Base-by-base conservation (phyloP, 1,140 invertebrate genomes). In the Pseudomyrmex gracilis region DNA sequence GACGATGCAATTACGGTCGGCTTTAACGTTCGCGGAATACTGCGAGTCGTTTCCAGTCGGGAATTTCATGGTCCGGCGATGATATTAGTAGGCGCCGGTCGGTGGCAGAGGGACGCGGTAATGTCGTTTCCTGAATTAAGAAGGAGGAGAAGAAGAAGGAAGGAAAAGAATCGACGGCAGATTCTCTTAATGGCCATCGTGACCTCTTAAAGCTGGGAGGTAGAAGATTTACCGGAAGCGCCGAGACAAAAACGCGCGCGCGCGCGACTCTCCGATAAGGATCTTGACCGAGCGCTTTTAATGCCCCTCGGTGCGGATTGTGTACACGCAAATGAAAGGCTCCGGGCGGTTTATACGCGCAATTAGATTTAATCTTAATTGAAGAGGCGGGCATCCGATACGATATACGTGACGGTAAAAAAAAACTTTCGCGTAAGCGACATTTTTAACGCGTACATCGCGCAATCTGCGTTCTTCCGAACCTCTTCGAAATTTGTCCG, bases 1-100 rank as follows among this genome's bases (percentile, higher is more conserved):
- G 89, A 87, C 90, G 90, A 91, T 92, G 90, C 92, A 93, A 93
- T 93, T 92, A 92, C 89, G 82, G 74, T 5, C 5, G 83, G 77
- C 89, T 90, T 89, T 91, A 93, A 93, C 92, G 90, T 90, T 88
- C 89, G 80, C 83, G 84, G 90, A 93, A 91, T 92, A 90, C 88
- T 76, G 85, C 80, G 83, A 86, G 82, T 87, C 87, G 87, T 89
- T 91, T 91, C 88, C 90, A 90, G 87, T 85, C 89, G 91, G 89
- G 64, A 92, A 93, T 90, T 93, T 93, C 91, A 93, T 86, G 86
- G 90, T 89, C 89, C 86, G 88, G 80, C 82, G 88, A 84, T 83
- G 87, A 91, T 91, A 93, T 93, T 90, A 90, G 89, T 85, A 88
- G 86, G 78, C 64, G 47, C 51, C 66, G 34, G 55, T 76, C 55